These are phyloP conservation scores for Alauda arvensis DNA, from an alignment of 2,797 vertebrate species.

Conservation along the genomic window DNA sequence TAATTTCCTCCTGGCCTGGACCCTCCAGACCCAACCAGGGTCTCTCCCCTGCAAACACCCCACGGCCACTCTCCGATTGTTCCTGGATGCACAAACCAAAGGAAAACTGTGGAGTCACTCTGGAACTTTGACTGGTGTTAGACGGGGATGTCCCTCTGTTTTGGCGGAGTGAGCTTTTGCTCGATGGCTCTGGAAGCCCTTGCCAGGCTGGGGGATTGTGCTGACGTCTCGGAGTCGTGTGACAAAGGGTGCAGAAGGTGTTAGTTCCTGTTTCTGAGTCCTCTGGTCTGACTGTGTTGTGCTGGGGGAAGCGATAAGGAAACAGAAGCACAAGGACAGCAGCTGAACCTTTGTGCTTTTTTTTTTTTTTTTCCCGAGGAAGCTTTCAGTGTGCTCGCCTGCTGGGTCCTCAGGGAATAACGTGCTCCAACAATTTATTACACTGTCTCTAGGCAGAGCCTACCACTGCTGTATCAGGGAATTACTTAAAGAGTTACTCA, in stretches of 20 bases:
- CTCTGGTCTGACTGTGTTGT: not conserved
- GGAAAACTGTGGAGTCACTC: not conserved
- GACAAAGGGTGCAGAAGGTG: not conserved
- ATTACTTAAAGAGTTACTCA: slow-evolving; percentile 48
- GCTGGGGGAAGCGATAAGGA: not conserved
- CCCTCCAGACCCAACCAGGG: accelerated
- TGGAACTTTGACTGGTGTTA: not conserved
- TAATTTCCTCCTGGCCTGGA: not conserved
- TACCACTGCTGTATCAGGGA: slow-evolving; percentile 11
- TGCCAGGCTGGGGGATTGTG: accelerated
- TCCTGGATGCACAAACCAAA: not conserved
- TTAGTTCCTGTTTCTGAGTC: not conserved
- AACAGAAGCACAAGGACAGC: not conserved
- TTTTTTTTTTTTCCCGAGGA: not conserved
- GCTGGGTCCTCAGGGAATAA: slow-evolving; percentile 29
- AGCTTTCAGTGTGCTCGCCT: not conserved
- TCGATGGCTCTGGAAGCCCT: not conserved
- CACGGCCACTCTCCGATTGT: accelerated
- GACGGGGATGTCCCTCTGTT: not conserved
- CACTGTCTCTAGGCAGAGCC: slow-evolving; percentile 33
- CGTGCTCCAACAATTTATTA: not conserved
- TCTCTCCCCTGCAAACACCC: not conserved
- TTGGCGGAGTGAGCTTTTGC: not conserved
- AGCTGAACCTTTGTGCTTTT: not conserved
- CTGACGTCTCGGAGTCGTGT: accelerated